Evolutionary conservation across 2,113 vertebrate species (phyloP).

Genomic region (Irena cyanogastra): DNA sequence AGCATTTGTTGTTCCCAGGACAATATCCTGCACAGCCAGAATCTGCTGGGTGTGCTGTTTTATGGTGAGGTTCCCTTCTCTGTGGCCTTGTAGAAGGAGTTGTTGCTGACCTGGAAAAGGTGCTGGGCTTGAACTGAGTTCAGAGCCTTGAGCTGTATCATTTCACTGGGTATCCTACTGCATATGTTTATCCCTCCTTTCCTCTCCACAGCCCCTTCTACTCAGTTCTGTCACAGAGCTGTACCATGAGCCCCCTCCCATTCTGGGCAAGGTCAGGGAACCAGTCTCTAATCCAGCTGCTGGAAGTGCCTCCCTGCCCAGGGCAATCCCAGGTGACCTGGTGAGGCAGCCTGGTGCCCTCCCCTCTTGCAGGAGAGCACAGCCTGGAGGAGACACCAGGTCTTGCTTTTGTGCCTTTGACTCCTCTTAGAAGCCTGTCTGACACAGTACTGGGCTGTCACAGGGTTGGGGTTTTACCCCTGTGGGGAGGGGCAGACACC

Average conservation of each 20-base stretch:
- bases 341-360: background rate
- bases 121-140: background rate
- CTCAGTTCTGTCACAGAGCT: background rate
- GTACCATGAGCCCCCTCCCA: fast-evolving
- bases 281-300: fast-evolving
- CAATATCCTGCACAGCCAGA: background rate
- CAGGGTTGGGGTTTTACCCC: background rate
- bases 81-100: background rate
- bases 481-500: background rate
- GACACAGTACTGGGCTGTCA: background rate
- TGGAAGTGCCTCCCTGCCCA: background rate
- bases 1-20: background rate
- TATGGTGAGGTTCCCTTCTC: background rate
- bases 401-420: background rate
- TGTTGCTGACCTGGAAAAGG: background rate
- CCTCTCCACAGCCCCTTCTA: background rate
- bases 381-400: background rate
- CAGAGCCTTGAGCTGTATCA: background rate
- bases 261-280: background rate
- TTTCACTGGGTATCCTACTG: background rate
- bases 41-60: background rate
- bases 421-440: background rate
- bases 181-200: background rate
- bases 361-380: background rate
- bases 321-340: background rate